A percentile compares a stretch with the other conserved stretches of the same genome.
Conservation (phyloP, 2,888 invertebrate genomes). For the Palloptera scutellata region DNA sequence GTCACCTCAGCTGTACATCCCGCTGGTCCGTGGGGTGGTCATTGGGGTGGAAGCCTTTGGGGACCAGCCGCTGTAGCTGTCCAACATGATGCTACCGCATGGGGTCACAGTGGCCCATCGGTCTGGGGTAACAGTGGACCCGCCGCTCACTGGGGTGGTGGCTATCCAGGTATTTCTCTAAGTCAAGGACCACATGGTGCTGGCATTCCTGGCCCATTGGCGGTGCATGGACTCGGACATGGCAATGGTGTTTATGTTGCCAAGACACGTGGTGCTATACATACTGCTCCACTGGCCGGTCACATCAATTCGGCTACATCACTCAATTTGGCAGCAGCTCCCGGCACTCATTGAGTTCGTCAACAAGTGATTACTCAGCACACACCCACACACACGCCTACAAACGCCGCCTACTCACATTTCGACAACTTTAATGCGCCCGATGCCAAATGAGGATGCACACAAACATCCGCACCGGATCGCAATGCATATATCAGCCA, state of each 20-base stretch:
- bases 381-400: neutral
- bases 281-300: conserved; percentile 59
- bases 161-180: conserved; percentile 58
- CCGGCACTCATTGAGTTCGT: conserved; percentile 59
- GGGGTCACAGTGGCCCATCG: conserved; percentile 2
- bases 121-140: conserved; percentile 51
- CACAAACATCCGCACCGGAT: conserved; percentile 12
- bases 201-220: conserved; percentile 43
- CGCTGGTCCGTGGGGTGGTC: conserved; percentile 41
- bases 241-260: conserved; percentile 56
- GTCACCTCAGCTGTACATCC: conserved; percentile 52
- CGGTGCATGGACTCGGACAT: conserved; percentile 32
- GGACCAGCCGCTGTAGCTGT: conserved; percentile 30
- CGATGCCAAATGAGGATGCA: conserved; percentile 12
- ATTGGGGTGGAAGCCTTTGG: conserved; percentile 36
- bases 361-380: neutral
- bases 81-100: conserved; percentile 2
- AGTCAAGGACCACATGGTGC: conserved; percentile 50
- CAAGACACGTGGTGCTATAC: conserved; percentile 60
- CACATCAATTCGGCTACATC: conserved; percentile 52
- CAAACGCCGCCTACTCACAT: neutral
- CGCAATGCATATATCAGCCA: neutral
- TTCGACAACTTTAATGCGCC: conserved; percentile 14
- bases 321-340: conserved; percentile 65
- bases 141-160: conserved; percentile 22